phyloP scores from a whole-genome alignment of 2,113 vertebrate genomes.

The Elachura formosa region DNA sequence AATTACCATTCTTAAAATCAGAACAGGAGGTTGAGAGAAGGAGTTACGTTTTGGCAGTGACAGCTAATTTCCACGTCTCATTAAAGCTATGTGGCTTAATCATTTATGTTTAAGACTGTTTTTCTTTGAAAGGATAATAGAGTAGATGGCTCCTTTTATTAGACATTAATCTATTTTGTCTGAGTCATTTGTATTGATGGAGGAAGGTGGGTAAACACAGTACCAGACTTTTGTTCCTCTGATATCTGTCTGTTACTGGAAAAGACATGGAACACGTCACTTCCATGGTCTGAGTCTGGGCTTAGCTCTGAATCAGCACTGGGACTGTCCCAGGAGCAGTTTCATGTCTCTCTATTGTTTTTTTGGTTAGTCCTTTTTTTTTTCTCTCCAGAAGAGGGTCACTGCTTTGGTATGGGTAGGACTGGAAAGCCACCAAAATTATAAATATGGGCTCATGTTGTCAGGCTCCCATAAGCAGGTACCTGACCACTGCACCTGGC shows the following conservation, averaged over 20 bases:
- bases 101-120: neutral
- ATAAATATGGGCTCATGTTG: neutral
- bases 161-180: neutral
- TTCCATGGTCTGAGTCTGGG: neutral
- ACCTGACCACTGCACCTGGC: neutral
- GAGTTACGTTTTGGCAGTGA: slow-evolving; percentile 21
- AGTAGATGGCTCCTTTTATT: neutral
- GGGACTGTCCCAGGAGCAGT: neutral
- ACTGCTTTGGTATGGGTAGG: neutral
- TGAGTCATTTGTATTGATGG: neutral
- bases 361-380: neutral
- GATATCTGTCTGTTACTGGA: neutral
- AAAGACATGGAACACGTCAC: neutral
- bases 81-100: neutral
- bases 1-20: slow-evolving; percentile 18
- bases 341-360: neutral
- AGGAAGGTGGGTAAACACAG: slow-evolving; percentile 19
- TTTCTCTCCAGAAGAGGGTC: neutral
- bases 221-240: neutral
- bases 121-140: neutral
- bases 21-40: slow-evolving; percentile 16
- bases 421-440: neutral
- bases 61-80: slow-evolving; percentile 24
- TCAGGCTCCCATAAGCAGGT: neutral
- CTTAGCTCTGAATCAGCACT: neutral